These are phyloP conservation scores for Actinopyga echinites DNA, from an alignment of 53 echinoderm and acorn worm genomes.

Conservation along the genomic window DNA sequence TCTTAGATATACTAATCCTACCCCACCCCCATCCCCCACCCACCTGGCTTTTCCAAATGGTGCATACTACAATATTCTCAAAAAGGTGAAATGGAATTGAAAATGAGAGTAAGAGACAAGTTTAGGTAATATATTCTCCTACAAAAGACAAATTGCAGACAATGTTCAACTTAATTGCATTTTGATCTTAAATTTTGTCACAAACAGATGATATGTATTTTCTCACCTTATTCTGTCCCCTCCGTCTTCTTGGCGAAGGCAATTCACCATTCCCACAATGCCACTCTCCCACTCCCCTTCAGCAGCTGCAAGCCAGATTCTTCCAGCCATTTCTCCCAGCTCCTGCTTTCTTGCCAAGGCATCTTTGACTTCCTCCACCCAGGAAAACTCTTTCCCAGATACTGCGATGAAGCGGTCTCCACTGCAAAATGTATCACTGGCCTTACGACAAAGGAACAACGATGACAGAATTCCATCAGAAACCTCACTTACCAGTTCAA, in stretches of 20 bases:
- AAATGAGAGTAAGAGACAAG: background rate
- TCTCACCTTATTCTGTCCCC: conserved; percentile 70
- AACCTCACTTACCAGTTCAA: conserved; percentile 64
- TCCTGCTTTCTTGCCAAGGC: conserved; percentile 43
- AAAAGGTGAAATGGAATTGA: background rate
- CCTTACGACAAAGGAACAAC: conserved; percentile 70
- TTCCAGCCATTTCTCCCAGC: conserved; percentile 26
- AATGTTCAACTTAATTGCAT: background rate
- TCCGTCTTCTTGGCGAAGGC: conserved; percentile 73
- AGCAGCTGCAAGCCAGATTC: conserved; percentile 66
- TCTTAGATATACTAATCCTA: too few species aligned
- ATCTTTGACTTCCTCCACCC: conserved; percentile 68
- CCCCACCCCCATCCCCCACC: too few species aligned
- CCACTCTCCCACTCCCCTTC: conserved; percentile 63
- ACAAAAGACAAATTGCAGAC: background rate
- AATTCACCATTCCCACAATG: conserved; percentile 80
- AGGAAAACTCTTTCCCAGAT: conserved; percentile 43
- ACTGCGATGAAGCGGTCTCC: conserved; percentile 44
- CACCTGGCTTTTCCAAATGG: too few species aligned
- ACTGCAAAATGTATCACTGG: background rate
- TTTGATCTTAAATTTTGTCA: background rate
- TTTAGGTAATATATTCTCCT: background rate
- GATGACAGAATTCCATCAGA: conserved; percentile 64
- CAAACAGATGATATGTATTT: background rate
- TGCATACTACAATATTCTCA: too few species aligned